Base-by-base conservation (phyloP, 1,140 invertebrate genomes). In the Orchesella cincta region DNA sequence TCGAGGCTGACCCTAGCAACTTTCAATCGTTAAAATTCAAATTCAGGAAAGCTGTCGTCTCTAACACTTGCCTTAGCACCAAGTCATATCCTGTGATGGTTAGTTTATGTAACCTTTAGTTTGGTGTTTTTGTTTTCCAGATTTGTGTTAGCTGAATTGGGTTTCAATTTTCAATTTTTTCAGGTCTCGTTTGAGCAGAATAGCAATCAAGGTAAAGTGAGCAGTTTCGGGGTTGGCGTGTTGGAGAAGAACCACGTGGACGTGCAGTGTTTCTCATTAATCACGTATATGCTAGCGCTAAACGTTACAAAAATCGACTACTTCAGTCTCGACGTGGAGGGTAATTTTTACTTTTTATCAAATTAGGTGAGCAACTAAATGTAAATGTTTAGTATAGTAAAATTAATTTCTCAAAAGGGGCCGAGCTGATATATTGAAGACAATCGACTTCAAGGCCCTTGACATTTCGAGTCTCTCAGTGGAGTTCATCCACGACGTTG, bases 1-100 rank as follows among this genome's bases (percentile, higher is more conserved):
- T 89, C 20, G 88, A 89, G 77, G 86, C 88, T 0, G 87, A 88
- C 84, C 87, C 88, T 1, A 79, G 84, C 1, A 89, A 88, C 75
- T 89, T 87, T 82, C 80, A 81, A 3, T 81, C 85, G 57, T 82
- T 89, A 82, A 28, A 86, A 0, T 76, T 75, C 8, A 88, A 87
- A 76, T 85, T 86, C 31, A 83, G 87, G 62, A 85, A 77, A 57
- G 84, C 86, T 2, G 85, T 83, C 77, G 52, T 87, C 14, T 86
- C 87, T 33, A 85, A 86, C 0, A 85, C 86, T 0, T 88, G 87
- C 76, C 83, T 88, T 5, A 86, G 85, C 77, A 81, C 85, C 2
- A 79, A 84, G 23, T 71, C 80, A 18, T 84, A 85, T 81, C 87
- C 88, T 8, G 83, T 81, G 74, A 83, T 86, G 75, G 87, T 87